Conservation (phyloP, 2,797 vertebrate genomes). For the Tragopan temminckii region DNA sequence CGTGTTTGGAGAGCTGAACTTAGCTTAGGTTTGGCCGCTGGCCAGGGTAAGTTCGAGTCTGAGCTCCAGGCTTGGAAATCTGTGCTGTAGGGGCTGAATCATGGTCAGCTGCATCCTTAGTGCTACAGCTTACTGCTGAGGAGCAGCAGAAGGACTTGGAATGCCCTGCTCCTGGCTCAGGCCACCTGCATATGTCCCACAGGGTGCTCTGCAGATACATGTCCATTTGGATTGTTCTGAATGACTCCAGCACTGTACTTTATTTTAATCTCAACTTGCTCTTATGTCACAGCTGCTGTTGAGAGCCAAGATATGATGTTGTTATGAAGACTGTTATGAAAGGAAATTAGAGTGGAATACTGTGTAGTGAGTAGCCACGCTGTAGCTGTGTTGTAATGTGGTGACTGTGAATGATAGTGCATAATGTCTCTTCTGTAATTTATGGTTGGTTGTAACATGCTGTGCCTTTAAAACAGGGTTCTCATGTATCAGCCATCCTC, state of each 20-base stretch:
- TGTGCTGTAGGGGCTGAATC: neutral
- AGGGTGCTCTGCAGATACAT: neutral
- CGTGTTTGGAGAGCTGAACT: neutral
- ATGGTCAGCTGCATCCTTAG: fast-evolving
- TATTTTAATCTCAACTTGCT: conserved; percentile 51
- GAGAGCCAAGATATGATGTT: conserved; percentile 32
- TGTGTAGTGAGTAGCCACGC: conserved; percentile 50
- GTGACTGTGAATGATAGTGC: neutral
- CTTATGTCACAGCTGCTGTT: conserved; percentile 48
- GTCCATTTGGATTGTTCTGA: neutral
- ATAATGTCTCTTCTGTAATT: conserved; percentile 13
- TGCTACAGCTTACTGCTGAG: fast-evolving
- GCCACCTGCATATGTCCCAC: neutral
- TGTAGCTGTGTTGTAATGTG: neutral
- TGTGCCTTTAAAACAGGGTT: conserved; percentile 85
- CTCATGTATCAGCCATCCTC: conserved; percentile 93
- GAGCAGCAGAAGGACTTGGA: neutral
- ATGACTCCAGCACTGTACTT: conserved; percentile 14
- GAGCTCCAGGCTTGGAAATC: fast-evolving
- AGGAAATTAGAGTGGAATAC: conserved; percentile 40
- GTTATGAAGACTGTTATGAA: conserved; percentile 60
- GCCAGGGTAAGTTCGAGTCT: neutral
- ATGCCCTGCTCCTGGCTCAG: neutral
- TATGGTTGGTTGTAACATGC: conserved; percentile 70
- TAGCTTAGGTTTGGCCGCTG: neutral